Evolutionary conservation across 2,113 vertebrate genomes (phyloP).

Genomic region (Salvator merianae): DNA sequence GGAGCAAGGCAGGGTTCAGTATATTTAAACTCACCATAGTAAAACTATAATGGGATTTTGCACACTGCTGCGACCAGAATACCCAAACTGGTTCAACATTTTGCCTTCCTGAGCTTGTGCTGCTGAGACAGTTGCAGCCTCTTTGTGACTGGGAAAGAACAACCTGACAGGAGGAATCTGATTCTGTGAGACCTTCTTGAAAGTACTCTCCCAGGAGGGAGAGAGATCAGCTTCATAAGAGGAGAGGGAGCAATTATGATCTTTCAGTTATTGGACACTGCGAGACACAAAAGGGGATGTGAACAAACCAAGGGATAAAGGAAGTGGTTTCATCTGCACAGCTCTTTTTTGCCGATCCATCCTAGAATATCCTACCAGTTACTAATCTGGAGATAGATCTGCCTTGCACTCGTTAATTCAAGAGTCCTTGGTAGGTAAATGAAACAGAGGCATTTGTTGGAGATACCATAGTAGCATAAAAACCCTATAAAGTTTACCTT

Average conservation of each 20-base stretch:
- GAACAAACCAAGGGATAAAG: no score
- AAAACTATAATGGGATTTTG: slow-evolving; percentile 65
- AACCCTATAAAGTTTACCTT: background rate
- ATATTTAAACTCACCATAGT: slow-evolving; percentile 52
- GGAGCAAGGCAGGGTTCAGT: slow-evolving; percentile 29
- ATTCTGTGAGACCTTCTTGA: background rate
- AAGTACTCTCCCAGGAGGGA: background rate
- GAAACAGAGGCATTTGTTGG: background rate
- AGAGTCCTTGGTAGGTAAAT: background rate
- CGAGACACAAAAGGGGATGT: fast-evolving
- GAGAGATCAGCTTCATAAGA: background rate
- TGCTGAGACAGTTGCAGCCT: background rate
- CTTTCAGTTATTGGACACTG: background rate
- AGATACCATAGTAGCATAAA: background rate
- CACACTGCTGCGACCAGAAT: slow-evolving; percentile 55
- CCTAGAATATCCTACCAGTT: background rate
- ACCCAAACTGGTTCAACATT: slow-evolving; percentile 43
- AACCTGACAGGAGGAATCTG: background rate
- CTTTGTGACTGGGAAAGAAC: background rate
- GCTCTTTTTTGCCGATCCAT: background rate
- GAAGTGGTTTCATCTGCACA: background rate
- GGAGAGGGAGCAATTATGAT: background rate
- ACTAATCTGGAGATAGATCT: background rate
- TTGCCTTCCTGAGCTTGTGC: background rate
- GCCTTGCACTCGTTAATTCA: background rate